Conservation (phyloP, 2,797 vertebrate genomes). For the Arremon aurantiirostris region DNA sequence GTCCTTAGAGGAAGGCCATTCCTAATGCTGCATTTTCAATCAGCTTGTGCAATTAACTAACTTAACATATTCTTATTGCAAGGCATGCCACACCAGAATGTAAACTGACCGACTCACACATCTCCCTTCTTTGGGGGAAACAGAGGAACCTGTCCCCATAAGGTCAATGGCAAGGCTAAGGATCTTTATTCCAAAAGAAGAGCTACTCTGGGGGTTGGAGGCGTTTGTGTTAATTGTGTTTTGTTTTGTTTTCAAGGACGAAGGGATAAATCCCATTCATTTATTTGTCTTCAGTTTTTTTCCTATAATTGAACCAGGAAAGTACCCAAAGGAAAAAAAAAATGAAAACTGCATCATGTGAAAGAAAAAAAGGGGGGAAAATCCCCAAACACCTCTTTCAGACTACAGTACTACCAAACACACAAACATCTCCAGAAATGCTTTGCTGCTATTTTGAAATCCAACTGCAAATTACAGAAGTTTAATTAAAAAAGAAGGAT, state of each 20-base stretch:
- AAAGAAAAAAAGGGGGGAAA: not conserved
- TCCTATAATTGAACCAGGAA: not conserved
- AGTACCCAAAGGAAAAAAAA: not conserved
- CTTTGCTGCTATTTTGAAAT: constrained; percentile 13
- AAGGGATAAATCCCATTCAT: not conserved
- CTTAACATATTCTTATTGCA: not conserved
- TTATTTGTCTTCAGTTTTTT: not conserved
- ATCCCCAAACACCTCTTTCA: not conserved
- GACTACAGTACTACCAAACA: not conserved
- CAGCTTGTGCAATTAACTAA: not conserved
- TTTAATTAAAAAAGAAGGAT: not conserved
- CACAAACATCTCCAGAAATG: not conserved
- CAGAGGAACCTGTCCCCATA: not conserved
- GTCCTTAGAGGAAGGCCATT: not conserved
- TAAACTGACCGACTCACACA: not conserved
- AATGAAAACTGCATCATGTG: not conserved
- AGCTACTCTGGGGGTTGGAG: fast-evolving
- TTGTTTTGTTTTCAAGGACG: not conserved
- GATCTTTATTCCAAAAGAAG: not conserved
- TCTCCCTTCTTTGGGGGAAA: not conserved
- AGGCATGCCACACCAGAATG: not conserved
- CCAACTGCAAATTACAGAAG: not conserved
- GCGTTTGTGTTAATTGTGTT: not conserved
- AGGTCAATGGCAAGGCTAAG: not conserved
- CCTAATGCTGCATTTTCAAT: not conserved